A percentile compares a stretch with the other conserved stretches of the same genome.
Conservation (phyloP, 2,113 vertebrate genomes). For the Pterophyllum scalare region DNA sequence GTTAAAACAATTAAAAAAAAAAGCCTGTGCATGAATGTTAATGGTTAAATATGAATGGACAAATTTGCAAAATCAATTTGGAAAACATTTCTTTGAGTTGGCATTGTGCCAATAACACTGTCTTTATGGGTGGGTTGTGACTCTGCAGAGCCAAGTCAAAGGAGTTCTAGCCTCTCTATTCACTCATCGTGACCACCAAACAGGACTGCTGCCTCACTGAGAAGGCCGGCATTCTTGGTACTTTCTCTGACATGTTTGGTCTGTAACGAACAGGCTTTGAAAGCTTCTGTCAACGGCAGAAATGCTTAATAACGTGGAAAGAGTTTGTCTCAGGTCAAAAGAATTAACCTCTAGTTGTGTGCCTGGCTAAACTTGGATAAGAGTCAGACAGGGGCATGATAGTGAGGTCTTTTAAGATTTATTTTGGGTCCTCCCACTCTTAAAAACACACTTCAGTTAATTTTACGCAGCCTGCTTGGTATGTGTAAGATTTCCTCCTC, state of each 20-base stretch:
- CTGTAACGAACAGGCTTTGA: slow-evolving; percentile 72
- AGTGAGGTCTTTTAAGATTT: slow-evolving; percentile 70
- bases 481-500: slow-evolving; percentile 69
- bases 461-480: slow-evolving; percentile 65
- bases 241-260: slow-evolving; percentile 72
- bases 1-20: no score
- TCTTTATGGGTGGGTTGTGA: not conserved
- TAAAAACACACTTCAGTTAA: slow-evolving; percentile 70
- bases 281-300: slow-evolving; percentile 72
- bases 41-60: no score
- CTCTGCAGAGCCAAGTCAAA: not conserved
- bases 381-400: slow-evolving; percentile 63
- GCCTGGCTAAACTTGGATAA: slow-evolving; percentile 69
- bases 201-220: slow-evolving; percentile 36
- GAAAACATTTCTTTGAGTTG: not conserved
- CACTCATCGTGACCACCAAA: slow-evolving; percentile 49
- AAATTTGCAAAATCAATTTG: fast-evolving
- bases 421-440: slow-evolving; percentile 62
- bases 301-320: slow-evolving; percentile 68
- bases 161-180: not conserved
- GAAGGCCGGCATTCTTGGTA: slow-evolving; percentile 65
- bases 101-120: not conserved
- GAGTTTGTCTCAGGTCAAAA: slow-evolving; percentile 77
- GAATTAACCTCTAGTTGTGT: slow-evolving; percentile 77
- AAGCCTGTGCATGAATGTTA: no score